Percentiles rank a stretch among this genome's conserved stretches.
Conservation (phyloP, 1,140 invertebrate species). For the Panonychus citri region DNA sequence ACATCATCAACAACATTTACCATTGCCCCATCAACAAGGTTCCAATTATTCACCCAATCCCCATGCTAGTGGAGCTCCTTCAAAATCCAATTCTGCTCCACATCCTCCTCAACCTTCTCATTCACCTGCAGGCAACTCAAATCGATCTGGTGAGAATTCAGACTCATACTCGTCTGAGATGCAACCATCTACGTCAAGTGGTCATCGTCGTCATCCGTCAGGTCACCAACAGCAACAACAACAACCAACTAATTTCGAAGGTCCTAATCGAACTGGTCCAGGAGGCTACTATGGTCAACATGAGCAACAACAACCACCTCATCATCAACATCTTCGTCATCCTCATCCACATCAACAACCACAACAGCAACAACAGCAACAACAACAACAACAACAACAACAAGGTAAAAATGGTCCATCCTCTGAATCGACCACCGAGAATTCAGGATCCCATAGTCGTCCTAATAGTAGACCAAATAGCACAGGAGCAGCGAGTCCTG, state of each 20-base stretch:
- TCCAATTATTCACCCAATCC: slow-evolving; percentile 42
- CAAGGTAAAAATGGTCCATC: too few species aligned
- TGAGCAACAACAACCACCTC: slow-evolving; percentile 7
- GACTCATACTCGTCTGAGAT: slow-evolving; percentile 1
- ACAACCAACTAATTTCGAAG: too few species aligned
- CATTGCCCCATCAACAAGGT: slow-evolving; percentile 78
- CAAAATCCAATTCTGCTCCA: neutral
- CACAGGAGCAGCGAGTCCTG: neutral
- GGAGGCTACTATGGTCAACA: too few species aligned
- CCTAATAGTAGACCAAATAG: neutral
- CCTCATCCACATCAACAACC: neutral
- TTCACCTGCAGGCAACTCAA: too few species aligned
- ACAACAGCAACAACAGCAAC: too few species aligned
- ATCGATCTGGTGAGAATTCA: too few species aligned
- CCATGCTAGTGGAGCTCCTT: neutral
- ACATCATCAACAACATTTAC: slow-evolving; percentile 29
- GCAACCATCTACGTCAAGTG: neutral
- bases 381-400: neutral
- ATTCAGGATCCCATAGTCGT: too few species aligned
- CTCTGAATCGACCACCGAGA: too few species aligned
- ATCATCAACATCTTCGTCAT: neutral
- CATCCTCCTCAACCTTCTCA: neutral
- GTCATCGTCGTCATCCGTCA: neutral
- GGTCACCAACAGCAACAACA: too few species aligned
- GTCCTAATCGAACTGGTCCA: too few species aligned